Conservation (phyloP, 2,888 invertebrate genomes). For the Phlogophora meticulosa region DNA sequence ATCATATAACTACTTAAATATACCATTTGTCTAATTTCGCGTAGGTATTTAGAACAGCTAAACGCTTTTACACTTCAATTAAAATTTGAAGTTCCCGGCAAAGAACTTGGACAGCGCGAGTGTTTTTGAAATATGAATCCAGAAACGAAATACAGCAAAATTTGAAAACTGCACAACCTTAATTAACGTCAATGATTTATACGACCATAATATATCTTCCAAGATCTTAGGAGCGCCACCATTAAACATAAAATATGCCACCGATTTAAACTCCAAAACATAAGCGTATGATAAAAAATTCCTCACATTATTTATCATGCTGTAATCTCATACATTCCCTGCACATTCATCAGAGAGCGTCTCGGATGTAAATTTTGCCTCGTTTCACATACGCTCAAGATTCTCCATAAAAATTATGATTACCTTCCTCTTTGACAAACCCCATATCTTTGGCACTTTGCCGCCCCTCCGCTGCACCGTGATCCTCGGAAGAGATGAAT, state of each 20-base stretch:
- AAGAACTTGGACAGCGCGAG: neutral
- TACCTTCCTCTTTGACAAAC: conserved; percentile 83
- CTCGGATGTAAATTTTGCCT: conserved; percentile 70
- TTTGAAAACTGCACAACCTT: conserved; percentile 34
- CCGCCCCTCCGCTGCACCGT: conserved; percentile 66
- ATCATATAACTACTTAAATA: conserved; percentile 2
- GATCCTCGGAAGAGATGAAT: conserved; percentile 80
- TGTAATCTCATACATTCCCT: conserved; percentile 68
- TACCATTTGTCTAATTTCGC: neutral
- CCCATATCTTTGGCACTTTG: conserved; percentile 83
- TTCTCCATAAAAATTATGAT: conserved; percentile 86
- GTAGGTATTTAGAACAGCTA: conserved; percentile 13
- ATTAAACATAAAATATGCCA: conserved; percentile 64
- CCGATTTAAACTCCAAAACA: conserved; percentile 64
- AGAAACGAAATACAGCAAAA: conserved; percentile 28
- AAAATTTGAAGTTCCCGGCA: neutral
- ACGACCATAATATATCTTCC: conserved; percentile 49
- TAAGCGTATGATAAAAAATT: conserved; percentile 64
- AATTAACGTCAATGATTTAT: conserved; percentile 58
- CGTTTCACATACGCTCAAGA: conserved; percentile 65
- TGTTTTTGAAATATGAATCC: conserved; percentile 22
- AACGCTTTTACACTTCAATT: conserved; percentile 2
- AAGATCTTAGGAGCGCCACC: conserved; percentile 57
- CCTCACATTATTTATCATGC: conserved; percentile 69
- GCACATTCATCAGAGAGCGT: conserved; percentile 67